Percentiles rank a stretch among this genome's conserved stretches.
Conservation (phyloP, 2,888 invertebrate genomes). For the Apodemia zela region DNA sequence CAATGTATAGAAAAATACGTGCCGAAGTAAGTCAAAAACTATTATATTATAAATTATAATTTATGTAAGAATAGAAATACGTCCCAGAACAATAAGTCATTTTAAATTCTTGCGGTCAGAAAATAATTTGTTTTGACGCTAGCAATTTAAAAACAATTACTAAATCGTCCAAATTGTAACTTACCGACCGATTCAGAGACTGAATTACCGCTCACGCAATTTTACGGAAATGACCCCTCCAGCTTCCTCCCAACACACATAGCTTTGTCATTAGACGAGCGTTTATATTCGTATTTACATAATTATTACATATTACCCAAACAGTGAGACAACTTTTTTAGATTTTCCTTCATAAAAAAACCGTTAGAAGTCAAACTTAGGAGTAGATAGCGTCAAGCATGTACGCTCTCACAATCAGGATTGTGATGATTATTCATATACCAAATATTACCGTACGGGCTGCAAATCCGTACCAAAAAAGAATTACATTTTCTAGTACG, state of each 20-base stretch:
- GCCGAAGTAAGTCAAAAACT: too few relatives aligned
- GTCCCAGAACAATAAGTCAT: not conserved
- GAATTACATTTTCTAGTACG: too few relatives aligned
- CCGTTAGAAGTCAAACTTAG: too few relatives aligned
- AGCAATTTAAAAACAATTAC: slow-evolving; percentile 10
- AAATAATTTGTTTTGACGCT: not conserved
- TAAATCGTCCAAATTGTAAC: slow-evolving; percentile 1
- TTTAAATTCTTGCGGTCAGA: slow-evolving; percentile 3
- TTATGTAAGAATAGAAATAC: not conserved
- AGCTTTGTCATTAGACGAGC: not conserved
- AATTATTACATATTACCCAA: too few relatives aligned
- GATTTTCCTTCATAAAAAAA: too few relatives aligned
- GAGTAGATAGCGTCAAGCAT: too few relatives aligned
- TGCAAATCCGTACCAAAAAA: too few relatives aligned
- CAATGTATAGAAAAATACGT: not conserved
- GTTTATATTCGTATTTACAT: too few relatives aligned
- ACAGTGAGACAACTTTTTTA: too few relatives aligned
- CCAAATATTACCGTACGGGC: too few relatives aligned
- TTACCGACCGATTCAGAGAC: not conserved
- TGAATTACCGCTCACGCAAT: not conserved
- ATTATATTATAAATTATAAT: not conserved
- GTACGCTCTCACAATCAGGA: too few relatives aligned
- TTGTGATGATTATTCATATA: too few relatives aligned
- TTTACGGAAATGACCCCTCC: not conserved
- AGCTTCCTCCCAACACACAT: not conserved